A percentile compares a stretch with the other conserved stretches of the same genome.
Conservation (phyloP, 2,888 invertebrate genomes). For the Pseudoips prasinana region DNA sequence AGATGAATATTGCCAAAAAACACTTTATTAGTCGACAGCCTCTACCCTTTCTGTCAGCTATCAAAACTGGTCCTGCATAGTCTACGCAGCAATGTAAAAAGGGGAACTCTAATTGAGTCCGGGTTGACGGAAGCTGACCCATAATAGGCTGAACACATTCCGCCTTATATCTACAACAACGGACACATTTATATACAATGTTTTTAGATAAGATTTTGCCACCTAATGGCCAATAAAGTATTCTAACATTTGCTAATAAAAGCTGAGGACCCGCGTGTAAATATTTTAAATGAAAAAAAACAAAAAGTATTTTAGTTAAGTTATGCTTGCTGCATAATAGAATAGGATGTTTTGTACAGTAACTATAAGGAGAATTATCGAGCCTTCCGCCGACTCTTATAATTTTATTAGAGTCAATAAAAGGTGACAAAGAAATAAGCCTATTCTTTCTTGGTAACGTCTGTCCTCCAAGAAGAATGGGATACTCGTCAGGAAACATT, state of each 20-base stretch:
- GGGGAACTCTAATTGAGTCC: neutral
- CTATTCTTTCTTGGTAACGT: constrained; percentile 1
- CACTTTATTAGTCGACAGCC: neutral
- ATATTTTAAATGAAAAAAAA: neutral
- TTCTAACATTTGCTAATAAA: neutral
- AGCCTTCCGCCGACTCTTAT: constrained; percentile 4
- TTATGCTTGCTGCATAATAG: constrained; percentile 1
- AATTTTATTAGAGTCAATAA: constrained; percentile 1
- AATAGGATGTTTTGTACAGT: constrained; percentile 1
- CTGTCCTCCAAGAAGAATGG: neutral
- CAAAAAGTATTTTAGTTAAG: neutral
- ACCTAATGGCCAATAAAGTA: neutral
- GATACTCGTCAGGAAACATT: constrained; percentile 3
- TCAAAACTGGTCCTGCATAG: neutral
- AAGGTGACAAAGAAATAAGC: constrained; percentile 3
- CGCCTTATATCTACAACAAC: neutral
- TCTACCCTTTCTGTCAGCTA: neutral
- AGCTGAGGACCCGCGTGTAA: neutral
- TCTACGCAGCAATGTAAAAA: neutral
- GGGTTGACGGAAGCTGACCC: neutral
- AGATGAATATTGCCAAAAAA: neutral
- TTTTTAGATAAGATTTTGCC: constrained; percentile 1
- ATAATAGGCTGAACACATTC: too few relatives aligned
- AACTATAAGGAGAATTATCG: constrained; percentile 1
- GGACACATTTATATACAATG: neutral